phyloP scores from a whole-genome alignment of 2,113 vertebrate genomes.

The Polyodon spathula region DNA sequence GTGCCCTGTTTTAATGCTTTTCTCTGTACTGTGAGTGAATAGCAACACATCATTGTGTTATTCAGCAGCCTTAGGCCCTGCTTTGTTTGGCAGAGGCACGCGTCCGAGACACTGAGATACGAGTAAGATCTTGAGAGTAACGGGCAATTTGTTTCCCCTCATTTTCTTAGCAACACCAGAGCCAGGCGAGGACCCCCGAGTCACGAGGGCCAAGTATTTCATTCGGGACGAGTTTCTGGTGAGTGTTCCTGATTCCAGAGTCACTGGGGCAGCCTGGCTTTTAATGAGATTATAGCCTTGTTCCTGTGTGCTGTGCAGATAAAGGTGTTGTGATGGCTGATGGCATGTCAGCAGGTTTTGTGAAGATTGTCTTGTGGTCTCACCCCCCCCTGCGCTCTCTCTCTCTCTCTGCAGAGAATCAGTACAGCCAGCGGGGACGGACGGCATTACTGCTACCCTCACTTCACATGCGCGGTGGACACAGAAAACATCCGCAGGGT shows the following conservation, averaged over 20 bases:
- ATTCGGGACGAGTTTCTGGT: conserved; percentile 95
- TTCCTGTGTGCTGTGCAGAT: too few species aligned
- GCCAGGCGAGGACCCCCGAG: conserved; percentile 84
- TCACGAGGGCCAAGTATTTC: conserved; percentile 98
- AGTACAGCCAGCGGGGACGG: conserved; percentile 95
- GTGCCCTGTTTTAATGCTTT: too few species aligned
- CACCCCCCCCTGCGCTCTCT: not conserved
- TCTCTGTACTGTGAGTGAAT: too few species aligned
- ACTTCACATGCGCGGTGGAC: conserved; percentile 96
- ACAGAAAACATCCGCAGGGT: conserved; percentile 97
- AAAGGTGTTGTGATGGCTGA: not conserved
- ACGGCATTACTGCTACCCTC: conserved; percentile 94
- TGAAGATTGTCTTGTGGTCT: too few species aligned
- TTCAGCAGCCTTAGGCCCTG: too few species aligned
- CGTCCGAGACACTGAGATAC: too few species aligned
- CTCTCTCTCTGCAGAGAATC: conserved; percentile 82
- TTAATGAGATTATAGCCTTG: too few species aligned
- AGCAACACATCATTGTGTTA: too few species aligned
- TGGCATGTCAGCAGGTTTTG: too few species aligned
- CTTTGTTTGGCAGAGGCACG: too few species aligned
- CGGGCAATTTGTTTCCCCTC: conserved; percentile 10
- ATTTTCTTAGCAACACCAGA: conserved; percentile 74
- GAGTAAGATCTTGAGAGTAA: not conserved
- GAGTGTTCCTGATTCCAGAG: too few species aligned
- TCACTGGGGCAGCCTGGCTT: not conserved